A percentile compares a stretch with the other conserved stretches of the same genome.
These are phyloP conservation scores for Rhodeus uyekii DNA, from an alignment of 2,797 vertebrate genomes.

Conservation along the genomic window DNA sequence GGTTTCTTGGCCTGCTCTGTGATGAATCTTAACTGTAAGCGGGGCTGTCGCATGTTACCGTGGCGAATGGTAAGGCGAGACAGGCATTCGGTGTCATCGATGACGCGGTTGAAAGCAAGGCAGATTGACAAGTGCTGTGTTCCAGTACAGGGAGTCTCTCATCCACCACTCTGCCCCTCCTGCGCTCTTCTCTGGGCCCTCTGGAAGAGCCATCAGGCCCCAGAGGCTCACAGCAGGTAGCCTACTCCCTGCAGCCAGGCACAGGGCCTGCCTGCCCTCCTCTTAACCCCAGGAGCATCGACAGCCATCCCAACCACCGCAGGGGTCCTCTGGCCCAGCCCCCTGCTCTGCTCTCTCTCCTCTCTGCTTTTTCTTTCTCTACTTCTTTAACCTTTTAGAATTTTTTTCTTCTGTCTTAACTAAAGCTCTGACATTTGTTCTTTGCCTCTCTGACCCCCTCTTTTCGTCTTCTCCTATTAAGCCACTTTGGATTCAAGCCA, in stretches of 20 bases:
- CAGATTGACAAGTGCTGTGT: constrained; percentile 38
- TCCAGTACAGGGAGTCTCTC: constrained; percentile 46
- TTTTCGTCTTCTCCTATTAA: not conserved
- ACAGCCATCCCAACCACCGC: constrained; percentile 75
- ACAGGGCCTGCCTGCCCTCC: constrained; percentile 71
- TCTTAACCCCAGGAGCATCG: constrained; percentile 76
- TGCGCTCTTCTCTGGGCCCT: constrained; percentile 48
- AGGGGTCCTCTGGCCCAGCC: constrained; percentile 62
- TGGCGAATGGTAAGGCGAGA: constrained; percentile 40
- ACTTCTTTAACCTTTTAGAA: constrained; percentile 37
- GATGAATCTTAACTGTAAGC: constrained; percentile 57
- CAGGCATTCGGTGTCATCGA: constrained; percentile 40
- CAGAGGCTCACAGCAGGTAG: constrained; percentile 58
- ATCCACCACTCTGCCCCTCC: constrained; percentile 52
- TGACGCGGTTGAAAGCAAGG: constrained; percentile 45
- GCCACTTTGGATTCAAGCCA: not conserved
- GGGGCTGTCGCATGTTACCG: constrained; percentile 47
- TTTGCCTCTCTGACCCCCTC: constrained; percentile 1
- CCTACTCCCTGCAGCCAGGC: constrained; percentile 62
- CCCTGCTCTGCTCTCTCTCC: constrained; percentile 54
- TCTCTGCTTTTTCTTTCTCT: constrained; percentile 44
- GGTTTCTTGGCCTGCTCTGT: constrained; percentile 47
- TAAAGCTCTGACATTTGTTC: constrained; percentile 21
- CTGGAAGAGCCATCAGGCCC: constrained; percentile 62
- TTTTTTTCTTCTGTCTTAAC: constrained; percentile 46